phyloP scores from a whole-genome alignment of 2,113 vertebrate species.

The Aegotheles bennettii region DNA sequence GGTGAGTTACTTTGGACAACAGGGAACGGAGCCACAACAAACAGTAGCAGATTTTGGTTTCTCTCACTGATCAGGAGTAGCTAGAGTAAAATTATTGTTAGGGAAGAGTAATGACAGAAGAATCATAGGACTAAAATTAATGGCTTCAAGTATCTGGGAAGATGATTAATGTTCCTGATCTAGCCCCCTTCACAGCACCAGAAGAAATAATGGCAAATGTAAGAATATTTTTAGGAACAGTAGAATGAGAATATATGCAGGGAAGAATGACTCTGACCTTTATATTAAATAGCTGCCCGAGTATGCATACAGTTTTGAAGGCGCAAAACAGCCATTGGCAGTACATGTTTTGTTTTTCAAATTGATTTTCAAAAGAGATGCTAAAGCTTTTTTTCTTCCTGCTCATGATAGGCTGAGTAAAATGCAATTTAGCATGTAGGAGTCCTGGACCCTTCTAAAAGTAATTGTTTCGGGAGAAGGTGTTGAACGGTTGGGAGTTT shows the following conservation, averaged over 20 bases:
- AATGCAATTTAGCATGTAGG: slow-evolving; percentile 2
- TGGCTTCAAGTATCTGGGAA: not conserved
- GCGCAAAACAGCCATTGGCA: not conserved
- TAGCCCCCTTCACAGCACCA: not conserved
- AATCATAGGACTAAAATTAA: not conserved
- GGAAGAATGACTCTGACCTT: not conserved
- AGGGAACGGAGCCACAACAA: not conserved
- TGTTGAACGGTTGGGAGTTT: not conserved
- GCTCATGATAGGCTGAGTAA: not conserved
- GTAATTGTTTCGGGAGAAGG: slow-evolving; percentile 14
- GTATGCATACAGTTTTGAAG: not conserved
- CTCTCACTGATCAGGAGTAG: not conserved
- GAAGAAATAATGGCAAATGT: not conserved
- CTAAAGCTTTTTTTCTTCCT: not conserved
- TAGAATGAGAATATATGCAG: not conserved
- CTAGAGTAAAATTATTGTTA: not conserved
- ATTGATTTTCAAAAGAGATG: not conserved
- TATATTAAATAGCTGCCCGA: not conserved
- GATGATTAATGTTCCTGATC: not conserved
- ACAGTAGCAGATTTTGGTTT: not conserved
- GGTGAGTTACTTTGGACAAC: not conserved
- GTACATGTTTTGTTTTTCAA: not conserved
- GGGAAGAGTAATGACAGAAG: not conserved
- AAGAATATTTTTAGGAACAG: not conserved
- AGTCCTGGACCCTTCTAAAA: not conserved